A percentile compares a stretch with the other conserved stretches of the same genome.
phyloP scores from a whole-genome alignment of 2,113 vertebrate genomes.

The Forbesichthys agassizii region DNA sequence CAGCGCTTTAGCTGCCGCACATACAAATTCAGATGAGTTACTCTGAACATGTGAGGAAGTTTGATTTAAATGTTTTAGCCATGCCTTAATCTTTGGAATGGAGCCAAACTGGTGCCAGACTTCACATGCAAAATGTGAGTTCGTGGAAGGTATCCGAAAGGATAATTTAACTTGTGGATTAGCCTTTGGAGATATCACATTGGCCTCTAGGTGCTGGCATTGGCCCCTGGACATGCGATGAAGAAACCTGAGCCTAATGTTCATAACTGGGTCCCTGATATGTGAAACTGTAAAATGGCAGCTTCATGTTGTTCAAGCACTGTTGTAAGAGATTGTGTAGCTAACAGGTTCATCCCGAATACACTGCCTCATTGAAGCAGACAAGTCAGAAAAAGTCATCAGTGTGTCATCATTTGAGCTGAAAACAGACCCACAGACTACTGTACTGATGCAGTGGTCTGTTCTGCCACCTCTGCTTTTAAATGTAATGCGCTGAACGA shows the following conservation, averaged over 20 bases:
- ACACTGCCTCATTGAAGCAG: neutral
- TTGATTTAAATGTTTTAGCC: slow-evolving; percentile 9
- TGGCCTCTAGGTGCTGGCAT: no score
- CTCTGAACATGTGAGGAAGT: no score
- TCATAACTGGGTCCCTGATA: neutral
- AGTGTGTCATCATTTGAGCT: neutral
- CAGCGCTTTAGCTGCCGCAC: no score
- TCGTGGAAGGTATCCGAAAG: no score
- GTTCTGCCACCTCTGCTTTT: slow-evolving; percentile 31
- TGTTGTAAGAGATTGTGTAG: neutral
- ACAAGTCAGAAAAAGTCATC: neutral
- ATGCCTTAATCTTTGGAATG: no score
- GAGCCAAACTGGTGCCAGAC: no score
- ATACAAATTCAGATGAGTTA: no score
- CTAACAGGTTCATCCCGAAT: neutral
- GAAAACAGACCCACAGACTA: slow-evolving; percentile 17
- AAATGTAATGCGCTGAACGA: neutral
- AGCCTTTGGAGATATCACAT: no score
- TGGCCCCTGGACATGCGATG: no score
- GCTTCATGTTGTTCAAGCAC: neutral
- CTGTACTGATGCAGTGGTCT: slow-evolving; percentile 39
- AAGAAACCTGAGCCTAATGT: no score
- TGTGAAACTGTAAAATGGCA: neutral
- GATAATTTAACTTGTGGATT: no score
- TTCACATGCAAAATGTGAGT: no score